Base-by-base conservation (phyloP, 2,888 invertebrate species). In the Steinernema carpocapsae region DNA sequence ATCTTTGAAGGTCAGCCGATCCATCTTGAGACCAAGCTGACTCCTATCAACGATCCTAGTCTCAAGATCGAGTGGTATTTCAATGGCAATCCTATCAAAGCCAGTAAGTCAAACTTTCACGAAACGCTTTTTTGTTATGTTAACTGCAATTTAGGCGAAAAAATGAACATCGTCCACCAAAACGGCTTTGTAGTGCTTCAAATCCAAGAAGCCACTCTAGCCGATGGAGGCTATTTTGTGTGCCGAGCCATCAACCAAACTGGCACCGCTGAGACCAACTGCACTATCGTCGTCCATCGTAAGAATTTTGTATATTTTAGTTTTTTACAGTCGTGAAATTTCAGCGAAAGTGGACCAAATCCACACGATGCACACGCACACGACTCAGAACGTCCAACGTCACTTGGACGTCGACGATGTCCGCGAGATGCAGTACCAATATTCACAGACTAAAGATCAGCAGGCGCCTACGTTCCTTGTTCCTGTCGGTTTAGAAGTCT, bases 161-260 rank as follows among this genome's bases (percentile, higher is more conserved):
- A 83, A 26, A 78, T 82, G 52, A 80, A 79, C 32, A 80, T 80
- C 56, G 76, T 77, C n/a, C 93, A 95, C 84, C 95, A 97, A 88
- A 95, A 97, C 89, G 97, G 97, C 76, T 97, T 96, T 87, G 97
- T 96, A 22, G 95, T 96, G 7, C 90, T 99, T 72, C 97, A 97
- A 89, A 92, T 99, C 71, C 90, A 77, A 17, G 79, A 83, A 29
- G 79, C 80, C 17, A 74, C 76, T 14, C 76, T 78, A 70, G 79
- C 77, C 19, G 81, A 80, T 56, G 77, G 76, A 22, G 80, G 80
- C 37, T 51, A 74, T 29, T 80, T 83, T 71, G 64, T 70, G 1
- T 64, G 74, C 89, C 93, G 93, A 77, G 95, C 95, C 59, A 92
- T 93, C 85, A 96, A 96, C 89, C 93, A 94, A 88, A 94, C 94